Percentiles rank a stretch among this genome's conserved stretches.
Evolutionary conservation across 1,140 invertebrate genomes (phyloP).

Genomic region (Sycophaga agraensis): DNA sequence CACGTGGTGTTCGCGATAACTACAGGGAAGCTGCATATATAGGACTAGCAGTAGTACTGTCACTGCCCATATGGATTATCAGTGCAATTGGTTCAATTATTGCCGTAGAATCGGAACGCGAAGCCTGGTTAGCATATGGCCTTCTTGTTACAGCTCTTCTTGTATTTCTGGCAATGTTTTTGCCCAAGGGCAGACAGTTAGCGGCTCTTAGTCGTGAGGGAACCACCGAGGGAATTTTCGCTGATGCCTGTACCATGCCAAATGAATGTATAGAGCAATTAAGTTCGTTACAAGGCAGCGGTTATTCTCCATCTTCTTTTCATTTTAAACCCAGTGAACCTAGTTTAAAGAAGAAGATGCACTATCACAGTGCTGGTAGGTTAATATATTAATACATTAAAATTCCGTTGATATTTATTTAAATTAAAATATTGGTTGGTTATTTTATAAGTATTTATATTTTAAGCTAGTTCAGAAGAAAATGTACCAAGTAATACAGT

Average conservation of each 20-base stretch:
- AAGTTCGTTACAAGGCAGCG: slow-evolving; percentile 75
- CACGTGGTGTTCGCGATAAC: slow-evolving; percentile 87
- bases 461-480: no score
- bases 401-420: no score
- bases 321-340: slow-evolving; percentile 85
- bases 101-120: slow-evolving; percentile 74
- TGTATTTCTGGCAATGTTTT: slow-evolving; percentile 90
- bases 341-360: slow-evolving; percentile 65
- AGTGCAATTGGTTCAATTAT: slow-evolving; percentile 67
- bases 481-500: no score
- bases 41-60: slow-evolving; percentile 78
- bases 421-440: no score
- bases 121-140: slow-evolving; percentile 86
- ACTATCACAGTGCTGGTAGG: slow-evolving; percentile 51
- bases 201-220: slow-evolving; percentile 81
- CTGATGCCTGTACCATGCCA: slow-evolving; percentile 50
- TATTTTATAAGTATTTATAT: no score
- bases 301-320: slow-evolving; percentile 86
- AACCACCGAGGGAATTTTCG: slow-evolving; percentile 30
- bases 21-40: slow-evolving; percentile 88
- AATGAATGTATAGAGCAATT: slow-evolving; percentile 61
- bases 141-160: slow-evolving; percentile 78
- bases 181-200: slow-evolving; percentile 88
- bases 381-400: slow-evolving; percentile 31
- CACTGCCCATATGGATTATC: slow-evolving; percentile 83